Conservation (phyloP, 1,140 invertebrate species). For the Anastrepha ludens region DNA sequence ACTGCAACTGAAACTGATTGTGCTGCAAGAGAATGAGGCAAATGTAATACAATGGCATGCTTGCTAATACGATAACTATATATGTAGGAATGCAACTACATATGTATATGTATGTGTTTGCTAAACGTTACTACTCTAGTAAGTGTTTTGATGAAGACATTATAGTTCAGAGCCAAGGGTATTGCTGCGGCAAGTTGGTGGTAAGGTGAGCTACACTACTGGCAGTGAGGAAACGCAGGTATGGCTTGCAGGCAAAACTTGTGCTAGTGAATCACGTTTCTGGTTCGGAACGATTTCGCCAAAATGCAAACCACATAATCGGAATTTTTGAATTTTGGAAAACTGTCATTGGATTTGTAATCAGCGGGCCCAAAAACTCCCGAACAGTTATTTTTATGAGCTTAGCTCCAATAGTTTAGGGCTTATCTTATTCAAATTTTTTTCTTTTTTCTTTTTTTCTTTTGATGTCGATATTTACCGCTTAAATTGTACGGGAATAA, state of each 20-base stretch:
- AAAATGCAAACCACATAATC: too few relatives aligned
- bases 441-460: too few relatives aligned
- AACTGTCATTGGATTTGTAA: too few relatives aligned
- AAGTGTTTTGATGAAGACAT: constrained; percentile 48
- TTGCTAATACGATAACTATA: neutral
- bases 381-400: too few relatives aligned
- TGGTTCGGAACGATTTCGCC: too few relatives aligned
- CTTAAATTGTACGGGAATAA: too few relatives aligned
- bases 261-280: neutral
- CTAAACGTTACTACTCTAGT: neutral
- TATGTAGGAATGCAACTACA: neutral
- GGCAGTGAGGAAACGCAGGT: neutral
- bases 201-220: neutral
- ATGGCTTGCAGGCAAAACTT: neutral
- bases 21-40: neutral
- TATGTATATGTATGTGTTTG: neutral
- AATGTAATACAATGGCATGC: neutral
- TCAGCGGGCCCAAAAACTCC: too few relatives aligned
- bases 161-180: constrained; percentile 35
- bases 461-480: too few relatives aligned
- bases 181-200: neutral
- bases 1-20: neutral
- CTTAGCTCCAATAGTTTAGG: too few relatives aligned
- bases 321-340: too few relatives aligned
- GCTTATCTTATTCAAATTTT: too few relatives aligned